These are phyloP conservation scores for Drosophila aldrichi DNA, from an alignment of 2,888 invertebrate species.

Conservation along the genomic window DNA sequence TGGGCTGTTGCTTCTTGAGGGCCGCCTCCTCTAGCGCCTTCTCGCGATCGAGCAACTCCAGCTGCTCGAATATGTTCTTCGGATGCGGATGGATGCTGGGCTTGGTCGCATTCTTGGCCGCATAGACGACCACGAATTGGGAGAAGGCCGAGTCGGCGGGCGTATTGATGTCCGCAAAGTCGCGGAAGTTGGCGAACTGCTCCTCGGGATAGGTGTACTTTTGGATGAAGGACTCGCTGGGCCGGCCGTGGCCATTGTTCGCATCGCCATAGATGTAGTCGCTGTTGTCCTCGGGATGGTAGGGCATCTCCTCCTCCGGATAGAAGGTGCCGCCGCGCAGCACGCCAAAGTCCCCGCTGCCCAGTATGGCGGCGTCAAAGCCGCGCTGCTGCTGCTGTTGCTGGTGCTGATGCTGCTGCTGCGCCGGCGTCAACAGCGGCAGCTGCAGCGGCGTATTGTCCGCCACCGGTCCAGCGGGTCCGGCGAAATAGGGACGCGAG, in stretches of 20 bases:
- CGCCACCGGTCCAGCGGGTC: slow-evolving; percentile 84
- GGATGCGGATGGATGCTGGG: slow-evolving; percentile 86
- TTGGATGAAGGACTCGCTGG: slow-evolving; percentile 88
- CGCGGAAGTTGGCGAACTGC: slow-evolving; percentile 95
- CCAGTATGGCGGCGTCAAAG: slow-evolving; percentile 88
- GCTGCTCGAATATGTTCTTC: slow-evolving; percentile 93
- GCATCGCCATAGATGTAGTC: slow-evolving; percentile 87
- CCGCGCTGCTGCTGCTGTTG: slow-evolving; percentile 82
- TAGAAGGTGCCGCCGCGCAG: slow-evolving; percentile 95
- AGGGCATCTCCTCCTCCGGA: slow-evolving; percentile 89
- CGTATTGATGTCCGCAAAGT: slow-evolving; percentile 95
- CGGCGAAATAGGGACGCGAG: slow-evolving; percentile 87
- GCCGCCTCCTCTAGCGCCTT: slow-evolving; percentile 81
- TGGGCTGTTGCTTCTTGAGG: slow-evolving; percentile 82
- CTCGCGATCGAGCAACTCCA: slow-evolving; percentile 90
- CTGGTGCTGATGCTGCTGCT: slow-evolving; percentile 46
- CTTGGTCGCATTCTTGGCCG: slow-evolving; percentile 91
- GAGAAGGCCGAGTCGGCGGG: slow-evolving; percentile 93
- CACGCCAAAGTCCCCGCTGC: slow-evolving; percentile 95
- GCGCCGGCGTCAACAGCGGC: slow-evolving; percentile 55
- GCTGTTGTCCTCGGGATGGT: slow-evolving; percentile 86
- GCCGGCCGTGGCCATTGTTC: slow-evolving; percentile 90
- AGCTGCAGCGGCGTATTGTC: slow-evolving; percentile 44
- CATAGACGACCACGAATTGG: slow-evolving; percentile 93
- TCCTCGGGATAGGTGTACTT: slow-evolving; percentile 91